Conservation (phyloP, 2,888 invertebrate species). For the Hedychridium roseum region DNA sequence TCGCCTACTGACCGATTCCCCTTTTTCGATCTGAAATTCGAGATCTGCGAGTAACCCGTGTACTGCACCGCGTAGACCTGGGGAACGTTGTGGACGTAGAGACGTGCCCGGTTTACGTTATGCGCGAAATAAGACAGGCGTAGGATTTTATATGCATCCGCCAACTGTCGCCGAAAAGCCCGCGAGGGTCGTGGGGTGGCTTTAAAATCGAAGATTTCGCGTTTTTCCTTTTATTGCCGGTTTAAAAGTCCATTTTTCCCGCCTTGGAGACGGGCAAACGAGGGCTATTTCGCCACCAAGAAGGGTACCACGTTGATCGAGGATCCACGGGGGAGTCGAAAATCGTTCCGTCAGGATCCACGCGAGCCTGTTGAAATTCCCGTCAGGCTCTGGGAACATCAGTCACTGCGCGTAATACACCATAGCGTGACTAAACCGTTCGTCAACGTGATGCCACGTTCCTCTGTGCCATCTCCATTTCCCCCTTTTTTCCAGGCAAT, state of each 20-base stretch:
- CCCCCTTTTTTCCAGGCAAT: no score
- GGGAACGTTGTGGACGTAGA: slow-evolving; percentile 41
- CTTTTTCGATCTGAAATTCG: no score
- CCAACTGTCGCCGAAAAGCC: slow-evolving; percentile 56
- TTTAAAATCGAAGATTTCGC: slow-evolving; percentile 56
- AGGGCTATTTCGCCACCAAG: no score
- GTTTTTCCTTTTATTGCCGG: slow-evolving; percentile 60
- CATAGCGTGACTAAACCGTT: no score
- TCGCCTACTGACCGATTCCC: no score
- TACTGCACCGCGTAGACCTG: slow-evolving; percentile 37
- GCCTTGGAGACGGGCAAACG: slow-evolving; percentile 7
- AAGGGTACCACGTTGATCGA: slow-evolving; percentile 28
- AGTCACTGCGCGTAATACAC: slow-evolving; percentile 39
- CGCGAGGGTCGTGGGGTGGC: slow-evolving; percentile 27
- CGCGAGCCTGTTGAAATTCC: slow-evolving; percentile 48
- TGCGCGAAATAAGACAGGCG: slow-evolving; percentile 50
- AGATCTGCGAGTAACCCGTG: slow-evolving; percentile 48
- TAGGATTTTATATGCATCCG: slow-evolving; percentile 53
- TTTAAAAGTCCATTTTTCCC: slow-evolving; percentile 59
- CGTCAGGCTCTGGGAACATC: slow-evolving; percentile 50
- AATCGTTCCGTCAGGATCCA: slow-evolving; percentile 50
- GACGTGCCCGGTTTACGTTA: slow-evolving; percentile 60
- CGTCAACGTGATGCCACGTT: no score
- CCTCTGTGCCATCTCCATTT: no score
- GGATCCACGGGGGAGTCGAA: slow-evolving; percentile 46